Base-by-base conservation (phyloP, 2,113 vertebrate species). In the Miniopterus natalensis region DNA sequence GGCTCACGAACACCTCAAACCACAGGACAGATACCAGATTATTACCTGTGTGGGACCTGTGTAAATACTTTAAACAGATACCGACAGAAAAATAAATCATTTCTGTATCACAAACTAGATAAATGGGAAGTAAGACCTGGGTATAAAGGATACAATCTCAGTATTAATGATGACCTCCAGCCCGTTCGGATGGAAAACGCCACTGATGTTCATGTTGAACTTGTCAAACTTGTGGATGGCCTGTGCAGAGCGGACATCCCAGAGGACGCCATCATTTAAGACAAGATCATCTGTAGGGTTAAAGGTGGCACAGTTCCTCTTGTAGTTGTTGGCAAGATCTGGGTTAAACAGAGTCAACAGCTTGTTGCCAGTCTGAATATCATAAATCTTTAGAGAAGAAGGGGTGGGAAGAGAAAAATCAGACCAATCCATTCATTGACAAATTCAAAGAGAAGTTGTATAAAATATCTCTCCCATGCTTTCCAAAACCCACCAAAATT, bases 161-260 rank as follows among this genome's bases (percentile, higher is more conserved):
- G 99, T 99, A 97, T 99, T 99, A 77, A 99, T 98, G 98, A 99
- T 99, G 98, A 99, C 99, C 97, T 99, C 99, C 70, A 99, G 98
- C 84, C 99, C 98, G 57, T 99, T 99, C 65, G 99, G 99, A 97
- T 99, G 99, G 97, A 99, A 99, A 91, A 99, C 99, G 0, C 99
- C 99, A 92, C 99, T 99, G 99, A 99, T 99, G 98, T 99, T 99
- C 99, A 99, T 99, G 98, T 99, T 99, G 99, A 99, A 99, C 97
- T 99, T 99, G 98, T 99, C 99, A 97, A 99, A 99, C 98, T 99
- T 99, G 98, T 99, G 99, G 95, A 99, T 99, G 97, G 99, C 99
- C 98, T 99, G 99, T 92, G 99, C 98, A 1, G 99, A 99, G 97
- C 99, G 99, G 71, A 99, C 99, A 89, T 99, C 99, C 99, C 99